Base-by-base conservation (phyloP, 2,888 invertebrate genomes). In the Colostygia pectinataria region DNA sequence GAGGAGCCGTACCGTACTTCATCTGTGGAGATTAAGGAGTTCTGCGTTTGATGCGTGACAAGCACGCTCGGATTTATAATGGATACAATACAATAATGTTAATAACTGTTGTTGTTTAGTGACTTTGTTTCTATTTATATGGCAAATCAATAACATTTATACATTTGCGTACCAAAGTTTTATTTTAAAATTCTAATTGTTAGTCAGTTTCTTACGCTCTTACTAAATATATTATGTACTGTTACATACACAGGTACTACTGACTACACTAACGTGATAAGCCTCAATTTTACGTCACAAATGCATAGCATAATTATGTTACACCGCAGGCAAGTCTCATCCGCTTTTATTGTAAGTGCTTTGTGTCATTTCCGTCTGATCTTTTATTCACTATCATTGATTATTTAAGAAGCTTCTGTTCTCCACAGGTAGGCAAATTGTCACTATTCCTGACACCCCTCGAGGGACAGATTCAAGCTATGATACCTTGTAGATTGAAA, bases 401-500 rank as follows among this genome's bases (percentile, higher is more conserved):
- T 51, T 45, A 51, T 45, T 41, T 37, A 33, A 37, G 33, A 47
- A 29, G 32, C 48, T 36, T 53, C 14, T 20, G 28, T 49, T 48
- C 47, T 56, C 50, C 50, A 56, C 27, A 50, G 45, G 40, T 40
- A 54, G 45, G 49, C 45, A 56, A 57, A 55, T 57, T 55, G 50
- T 41, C 54, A 51, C 46, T 45, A 33, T 45, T 54, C 39, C 34
- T 52, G 49, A 56, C 53, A 39, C 37, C 44, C 40, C 57, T 53
- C 47, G 10, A 32, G 59, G 55, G 59, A 50, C 53, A 53, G 61
- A 59, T 63, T 45, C 39, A 44, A 40, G 60, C 53, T 57, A 49
- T 57, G 54, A 63, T 66, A 55, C 61, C 43, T 57, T 51, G 50
- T 46, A 53, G 59, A 63, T 57, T 54, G 47, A 2, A 32, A 27